Conservation (phyloP, 92 coral and sea anemone genomes). For the Meandrina meandrites region DNA sequence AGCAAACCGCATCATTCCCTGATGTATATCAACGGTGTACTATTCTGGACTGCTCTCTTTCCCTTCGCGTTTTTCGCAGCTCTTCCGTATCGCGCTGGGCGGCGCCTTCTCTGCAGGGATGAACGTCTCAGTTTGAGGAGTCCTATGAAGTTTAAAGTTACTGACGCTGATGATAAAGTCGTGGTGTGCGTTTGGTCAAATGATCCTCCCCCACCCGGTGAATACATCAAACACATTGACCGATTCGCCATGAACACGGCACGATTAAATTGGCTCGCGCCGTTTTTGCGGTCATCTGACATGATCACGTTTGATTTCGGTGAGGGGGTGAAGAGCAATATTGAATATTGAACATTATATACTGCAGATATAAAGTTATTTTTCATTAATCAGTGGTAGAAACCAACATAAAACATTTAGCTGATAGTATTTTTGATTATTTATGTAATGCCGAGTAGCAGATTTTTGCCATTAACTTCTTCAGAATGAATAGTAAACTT, state of each 20-base stretch:
- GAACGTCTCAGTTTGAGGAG: background rate
- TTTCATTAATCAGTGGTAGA: no score
- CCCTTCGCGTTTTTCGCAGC: conserved; percentile 34
- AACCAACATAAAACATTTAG: no score
- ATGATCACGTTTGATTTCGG: background rate
- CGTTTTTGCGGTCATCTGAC: background rate
- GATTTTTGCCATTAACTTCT: no score
- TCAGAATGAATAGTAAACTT: no score
- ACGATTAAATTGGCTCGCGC: background rate
- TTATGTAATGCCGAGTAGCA: no score
- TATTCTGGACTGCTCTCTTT: conserved; percentile 36
- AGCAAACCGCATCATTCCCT: conserved; percentile 40
- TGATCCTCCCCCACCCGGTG: conserved; percentile 25
- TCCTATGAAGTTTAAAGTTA: conserved; percentile 19
- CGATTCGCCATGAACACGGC: background rate
- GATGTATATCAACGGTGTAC: conserved; percentile 29
- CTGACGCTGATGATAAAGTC: conserved; percentile 10
- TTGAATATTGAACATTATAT: background rate
- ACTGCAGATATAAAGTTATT: background rate
- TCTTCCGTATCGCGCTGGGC: conserved; percentile 33
- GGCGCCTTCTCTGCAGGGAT: conserved; percentile 25
- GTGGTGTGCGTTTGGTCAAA: conserved; percentile 23
- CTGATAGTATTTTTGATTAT: no score
- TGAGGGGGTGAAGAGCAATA: background rate
- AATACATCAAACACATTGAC: background rate